Base-by-base conservation (phyloP, 2,888 invertebrate species). In the Mimas tiliae region DNA sequence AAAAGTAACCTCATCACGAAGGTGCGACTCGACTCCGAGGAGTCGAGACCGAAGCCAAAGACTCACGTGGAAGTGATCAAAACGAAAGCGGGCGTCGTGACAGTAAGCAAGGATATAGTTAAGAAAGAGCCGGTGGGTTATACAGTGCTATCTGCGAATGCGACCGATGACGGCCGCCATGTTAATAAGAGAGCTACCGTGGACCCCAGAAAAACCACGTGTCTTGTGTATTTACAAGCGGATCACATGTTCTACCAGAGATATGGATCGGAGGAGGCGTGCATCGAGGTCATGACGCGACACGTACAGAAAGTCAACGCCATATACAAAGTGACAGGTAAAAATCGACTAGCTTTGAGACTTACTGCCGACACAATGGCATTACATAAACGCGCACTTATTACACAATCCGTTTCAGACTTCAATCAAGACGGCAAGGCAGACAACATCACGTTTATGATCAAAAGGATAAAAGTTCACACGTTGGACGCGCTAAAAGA, bases 211-310 rank as follows among this genome's bases (percentile, higher is more conserved):
- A 98, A 98, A 88, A 98, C 97, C 50, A 98, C 98, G 0, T 99
- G 99, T 83, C 97, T 98, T 95, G 94, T 99, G 67, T 99, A 98
- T 87, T 94, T 99, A 79, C 98, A 99, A 90, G 99, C 99, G 4
- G 98, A 98, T 91, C 99, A 99, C 89, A 96, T 98, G 90, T 98
- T 99, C 90, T 99, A 97, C 91, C 96, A 98, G 83, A 96, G 98
- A 90, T 98, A 99, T 91, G 98, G 98, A 66, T 97, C 97, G 3
- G 98, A 98, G 80, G 98, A 98, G 85, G 97, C 98, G 1, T 98
- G 98, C 85, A 98, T 98, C 74, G 98, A 98, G 89, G 98, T 98
- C 68, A 98, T 99, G 95, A 98, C 98, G 8, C 94, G 98, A 65
- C 98, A 98, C 86, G 98, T 98, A 45, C 98, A 98, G 87, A 95